phyloP scores from a whole-genome alignment of 53 echinoderm and acorn worm species.

The Holothuria scabra region DNA sequence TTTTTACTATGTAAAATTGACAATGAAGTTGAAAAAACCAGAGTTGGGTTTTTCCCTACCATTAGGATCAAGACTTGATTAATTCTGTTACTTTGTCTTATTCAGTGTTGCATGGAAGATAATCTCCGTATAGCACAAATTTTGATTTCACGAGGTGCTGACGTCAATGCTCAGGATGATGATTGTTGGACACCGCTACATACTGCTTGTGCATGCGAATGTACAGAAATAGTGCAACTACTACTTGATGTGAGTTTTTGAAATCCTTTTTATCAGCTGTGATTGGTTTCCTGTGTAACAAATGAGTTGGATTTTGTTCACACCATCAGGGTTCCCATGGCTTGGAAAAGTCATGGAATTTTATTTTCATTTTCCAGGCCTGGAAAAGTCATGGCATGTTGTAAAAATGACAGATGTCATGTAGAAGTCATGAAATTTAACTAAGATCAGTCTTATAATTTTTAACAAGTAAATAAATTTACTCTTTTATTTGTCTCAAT shows the following conservation, averaged over 20 bases:
- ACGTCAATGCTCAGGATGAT: constrained; percentile 82
- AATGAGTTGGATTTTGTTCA: neutral
- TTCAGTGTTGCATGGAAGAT: constrained; percentile 96
- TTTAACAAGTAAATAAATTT: too few relatives aligned
- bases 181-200: constrained; percentile 96
- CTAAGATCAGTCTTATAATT: too few relatives aligned
- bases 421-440: too few relatives aligned
- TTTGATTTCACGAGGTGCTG: constrained; percentile 81
- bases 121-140: constrained; percentile 88
- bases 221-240: constrained; percentile 81
- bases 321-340: too few relatives aligned
- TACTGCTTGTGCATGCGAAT: constrained; percentile 91
- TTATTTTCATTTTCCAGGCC: too few relatives aligned
- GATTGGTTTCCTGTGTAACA: neutral
- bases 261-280: neutral
- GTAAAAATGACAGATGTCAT: too few relatives aligned
- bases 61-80: neutral
- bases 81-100: neutral
- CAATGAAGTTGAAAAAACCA: too few relatives aligned
- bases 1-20: too few relatives aligned
- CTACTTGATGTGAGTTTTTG: constrained; percentile 80
- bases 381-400: too few relatives aligned
- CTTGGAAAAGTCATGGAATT: too few relatives aligned
- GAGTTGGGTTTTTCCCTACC: neutral
- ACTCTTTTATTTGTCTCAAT: too few relatives aligned